These are phyloP conservation scores for Heterotis niloticus DNA, from an alignment of 2,113 vertebrate species.

Conservation along the genomic window DNA sequence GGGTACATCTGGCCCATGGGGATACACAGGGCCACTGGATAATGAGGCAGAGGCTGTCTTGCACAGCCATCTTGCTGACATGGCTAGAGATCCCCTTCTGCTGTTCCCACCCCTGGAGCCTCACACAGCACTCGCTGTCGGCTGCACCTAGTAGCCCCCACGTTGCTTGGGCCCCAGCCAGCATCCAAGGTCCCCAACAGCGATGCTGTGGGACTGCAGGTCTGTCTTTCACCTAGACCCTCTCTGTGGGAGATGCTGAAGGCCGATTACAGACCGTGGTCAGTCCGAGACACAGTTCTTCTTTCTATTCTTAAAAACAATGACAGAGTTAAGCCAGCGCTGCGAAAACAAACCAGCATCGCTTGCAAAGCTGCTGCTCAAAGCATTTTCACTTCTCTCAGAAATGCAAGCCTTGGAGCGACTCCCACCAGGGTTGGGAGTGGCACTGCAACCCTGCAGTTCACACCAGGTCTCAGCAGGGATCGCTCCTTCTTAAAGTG, in stretches of 20 bases:
- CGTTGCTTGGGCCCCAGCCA: slow-evolving; percentile 21
- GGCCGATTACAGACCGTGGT: not conserved
- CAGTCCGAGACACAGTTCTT: slow-evolving; percentile 1
- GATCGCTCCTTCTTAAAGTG: not conserved
- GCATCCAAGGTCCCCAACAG: too few species aligned
- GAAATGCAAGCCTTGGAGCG: slow-evolving; percentile 12
- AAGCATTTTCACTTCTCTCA: slow-evolving; percentile 34
- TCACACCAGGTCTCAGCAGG: not conserved
- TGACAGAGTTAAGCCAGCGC: not conserved
- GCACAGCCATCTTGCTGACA: not conserved
- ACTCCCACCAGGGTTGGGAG: not conserved
- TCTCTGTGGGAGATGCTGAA: too few species aligned
- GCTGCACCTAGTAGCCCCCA: not conserved
- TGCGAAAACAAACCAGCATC: slow-evolving; percentile 34
- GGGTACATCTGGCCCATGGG: not conserved
- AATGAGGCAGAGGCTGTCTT: slow-evolving; percentile 30
- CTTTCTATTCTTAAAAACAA: not conserved
- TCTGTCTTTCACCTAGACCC: too few species aligned
- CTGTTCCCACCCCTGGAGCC: not conserved
- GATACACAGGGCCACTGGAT: slow-evolving; percentile 32
- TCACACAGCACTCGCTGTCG: not conserved
- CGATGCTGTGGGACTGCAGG: slow-evolving; percentile 41
- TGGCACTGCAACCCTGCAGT: not conserved
- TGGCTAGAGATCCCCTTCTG: not conserved
- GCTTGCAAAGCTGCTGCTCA: slow-evolving; percentile 42